Base-by-base conservation (phyloP, 64 coral and sea anemone genomes). In the Acropora yongei region DNA sequence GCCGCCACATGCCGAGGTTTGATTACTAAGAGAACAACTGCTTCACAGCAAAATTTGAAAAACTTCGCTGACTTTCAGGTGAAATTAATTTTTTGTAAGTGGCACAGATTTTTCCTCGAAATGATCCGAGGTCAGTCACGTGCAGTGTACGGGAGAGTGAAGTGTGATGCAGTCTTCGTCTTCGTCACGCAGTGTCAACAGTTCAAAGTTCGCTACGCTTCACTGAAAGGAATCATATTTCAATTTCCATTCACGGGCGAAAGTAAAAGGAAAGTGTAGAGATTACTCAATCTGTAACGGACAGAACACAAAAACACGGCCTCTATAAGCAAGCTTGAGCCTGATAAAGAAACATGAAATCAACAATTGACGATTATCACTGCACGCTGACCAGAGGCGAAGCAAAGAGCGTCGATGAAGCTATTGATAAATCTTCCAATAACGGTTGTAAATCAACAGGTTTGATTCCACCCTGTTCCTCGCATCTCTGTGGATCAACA, bases 201-300 rank as follows among this genome's bases (percentile, higher is more conserved):
- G 79, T 69, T 85, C 82, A 85, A 85, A 85, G 82, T 85, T 85
- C 82, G 82, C 82, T 71, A 85, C 82, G 82, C 82, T 85, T 85
- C 82, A 71, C 19, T 71, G 18, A 8, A 44, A 48, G 49, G 82
- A 45, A 48, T 72, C 82, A 71, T 71, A 69, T 71, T 49, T 72
- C 61, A 69, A 16, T 72, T 47, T 69, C 17, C 6, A 49, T 85
- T 68, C 65, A 49, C 82, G 75, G 75, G 75, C 18, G 44, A 17
- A 17, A 45, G 44, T 7, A 5, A 1, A 41, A 10, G 6, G 1
- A 10, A 8, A 2, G 8, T 11, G 14, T 1, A 40, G 11, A 12
- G 5, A 10, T 2, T 5, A 44, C 30, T 8, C 6, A 76, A 11
- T 41, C 40, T 45, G 74, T 41, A 45, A 8, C 1, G 39, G 8